These are phyloP conservation scores for Leuciscus idus DNA, from an alignment of 2,113 vertebrate species.

Conservation along the genomic window DNA sequence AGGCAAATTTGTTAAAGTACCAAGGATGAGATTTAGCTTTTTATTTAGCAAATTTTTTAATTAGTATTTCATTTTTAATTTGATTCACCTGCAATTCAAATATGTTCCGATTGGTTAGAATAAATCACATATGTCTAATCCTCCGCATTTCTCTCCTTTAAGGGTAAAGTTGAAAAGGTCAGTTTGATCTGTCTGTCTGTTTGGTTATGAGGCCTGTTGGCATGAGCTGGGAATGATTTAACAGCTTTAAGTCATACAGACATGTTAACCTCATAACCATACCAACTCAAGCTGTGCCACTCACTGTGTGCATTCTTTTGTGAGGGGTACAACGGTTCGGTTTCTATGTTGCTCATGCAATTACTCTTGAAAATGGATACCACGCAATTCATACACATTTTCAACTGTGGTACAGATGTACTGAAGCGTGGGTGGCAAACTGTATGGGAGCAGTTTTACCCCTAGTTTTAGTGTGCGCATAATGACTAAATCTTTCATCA, in stretches of 20 bases:
- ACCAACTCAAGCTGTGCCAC: conserved; percentile 1
- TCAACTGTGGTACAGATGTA: neutral
- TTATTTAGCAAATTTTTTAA: neutral
- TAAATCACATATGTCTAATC: neutral
- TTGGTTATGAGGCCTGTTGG: conserved; percentile 43
- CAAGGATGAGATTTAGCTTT: neutral
- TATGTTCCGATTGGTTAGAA: neutral
- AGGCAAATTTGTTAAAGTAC: neutral
- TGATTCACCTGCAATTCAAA: neutral
- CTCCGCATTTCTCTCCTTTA: conserved; percentile 56
- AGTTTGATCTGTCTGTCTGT: conserved; percentile 53
- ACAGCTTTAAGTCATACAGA: conserved; percentile 31
- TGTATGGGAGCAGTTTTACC: neutral
- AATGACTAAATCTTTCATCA: neutral
- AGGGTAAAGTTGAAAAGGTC: conserved; percentile 78
- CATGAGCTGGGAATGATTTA: conserved; percentile 59
- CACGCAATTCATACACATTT: neutral
- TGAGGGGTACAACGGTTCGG: neutral
- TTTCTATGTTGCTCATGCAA: neutral
- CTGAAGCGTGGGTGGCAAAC: conserved; percentile 3
- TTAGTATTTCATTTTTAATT: neutral
- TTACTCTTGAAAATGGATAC: neutral
- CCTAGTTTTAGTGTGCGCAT: conserved; percentile 19
- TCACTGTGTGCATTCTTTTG: conserved; percentile 1
- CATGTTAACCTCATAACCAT: conserved; percentile 28